Evolutionary conservation across 2,113 vertebrate species (phyloP).

Genomic region (Mixornis gularis): DNA sequence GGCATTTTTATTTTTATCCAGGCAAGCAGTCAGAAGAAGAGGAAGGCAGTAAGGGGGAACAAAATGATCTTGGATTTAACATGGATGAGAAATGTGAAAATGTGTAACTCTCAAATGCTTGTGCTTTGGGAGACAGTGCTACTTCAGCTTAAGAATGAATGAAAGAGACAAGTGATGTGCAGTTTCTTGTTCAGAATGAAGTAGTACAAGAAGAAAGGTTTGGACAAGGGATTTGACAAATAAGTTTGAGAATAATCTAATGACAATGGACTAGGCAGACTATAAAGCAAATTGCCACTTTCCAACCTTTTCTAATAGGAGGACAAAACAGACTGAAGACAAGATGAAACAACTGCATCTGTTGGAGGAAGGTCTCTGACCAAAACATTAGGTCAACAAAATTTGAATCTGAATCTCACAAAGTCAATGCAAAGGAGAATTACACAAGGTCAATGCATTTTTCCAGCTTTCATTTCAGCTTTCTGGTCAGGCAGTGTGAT

Average conservation of each 20-base stretch:
- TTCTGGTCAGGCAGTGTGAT: neutral
- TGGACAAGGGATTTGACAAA: neutral
- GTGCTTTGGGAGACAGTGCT: neutral
- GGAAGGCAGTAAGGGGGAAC: neutral
- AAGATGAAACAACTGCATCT: neutral
- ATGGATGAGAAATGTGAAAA: conserved; percentile 27
- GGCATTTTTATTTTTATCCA: conserved; percentile 52
- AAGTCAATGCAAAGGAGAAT: neutral
- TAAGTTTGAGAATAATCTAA: neutral
- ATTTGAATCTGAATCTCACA: neutral
- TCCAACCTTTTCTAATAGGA: neutral
- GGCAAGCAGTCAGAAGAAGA: neutral
- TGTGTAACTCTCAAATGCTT: neutral
- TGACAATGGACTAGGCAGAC: neutral
- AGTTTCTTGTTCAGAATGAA: neutral
- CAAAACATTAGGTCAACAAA: neutral
- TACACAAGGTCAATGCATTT: neutral
- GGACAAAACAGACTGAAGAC: neutral
- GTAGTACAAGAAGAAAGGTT: neutral
- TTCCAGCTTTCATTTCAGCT: conserved; percentile 13
- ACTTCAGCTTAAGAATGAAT: conserved; percentile 8
- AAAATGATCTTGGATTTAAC: conserved; percentile 24
- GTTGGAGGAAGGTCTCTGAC: neutral
- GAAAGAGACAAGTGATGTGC: neutral
- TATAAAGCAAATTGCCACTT: neutral